A percentile compares a stretch with the other conserved stretches of the same genome.
Conservation (phyloP, 2,888 invertebrate species). For the Malacosoma neustria region DNA sequence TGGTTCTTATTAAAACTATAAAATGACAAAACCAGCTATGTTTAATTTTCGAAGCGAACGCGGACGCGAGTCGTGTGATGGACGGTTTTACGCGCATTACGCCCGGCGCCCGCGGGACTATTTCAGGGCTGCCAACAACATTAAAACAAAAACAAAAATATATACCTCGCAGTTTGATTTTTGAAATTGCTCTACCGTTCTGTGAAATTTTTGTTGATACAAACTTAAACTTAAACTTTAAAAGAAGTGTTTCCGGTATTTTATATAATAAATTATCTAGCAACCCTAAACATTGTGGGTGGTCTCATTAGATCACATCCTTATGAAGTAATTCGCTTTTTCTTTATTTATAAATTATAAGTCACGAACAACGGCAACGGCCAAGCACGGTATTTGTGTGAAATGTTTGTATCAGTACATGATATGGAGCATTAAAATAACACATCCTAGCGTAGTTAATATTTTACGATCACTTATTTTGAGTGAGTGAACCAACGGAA, state of each 20-base stretch:
- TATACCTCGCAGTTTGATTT: too few relatives aligned
- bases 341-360: constrained; percentile 38
- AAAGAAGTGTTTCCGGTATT: too few relatives aligned
- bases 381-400: constrained; percentile 19
- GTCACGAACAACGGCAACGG: constrained; percentile 25
- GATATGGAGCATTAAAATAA: constrained; percentile 20
- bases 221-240: too few relatives aligned
- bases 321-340: constrained; percentile 32
- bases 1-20: too few relatives aligned
- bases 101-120: constrained; percentile 28
- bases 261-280: too few relatives aligned
- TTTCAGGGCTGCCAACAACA: constrained; percentile 25
- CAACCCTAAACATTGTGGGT: constrained; percentile 34
- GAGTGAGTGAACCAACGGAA: neutral
- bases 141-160: constrained; percentile 4
- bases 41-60: constrained; percentile 31
- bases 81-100: constrained; percentile 49
- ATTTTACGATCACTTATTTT: constrained; percentile 1
- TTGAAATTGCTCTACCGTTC: too few relatives aligned
- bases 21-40: constrained; percentile 14
- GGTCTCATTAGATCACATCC: constrained; percentile 57
- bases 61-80: constrained; percentile 31
- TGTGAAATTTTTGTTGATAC: too few relatives aligned
- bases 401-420: constrained; percentile 35
- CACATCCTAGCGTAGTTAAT: constrained; percentile 8